A percentile compares a stretch with the other conserved stretches of the same genome.
Conservation (phyloP, 2,797 vertebrate species). For the Anabacerthia variegaticeps region DNA sequence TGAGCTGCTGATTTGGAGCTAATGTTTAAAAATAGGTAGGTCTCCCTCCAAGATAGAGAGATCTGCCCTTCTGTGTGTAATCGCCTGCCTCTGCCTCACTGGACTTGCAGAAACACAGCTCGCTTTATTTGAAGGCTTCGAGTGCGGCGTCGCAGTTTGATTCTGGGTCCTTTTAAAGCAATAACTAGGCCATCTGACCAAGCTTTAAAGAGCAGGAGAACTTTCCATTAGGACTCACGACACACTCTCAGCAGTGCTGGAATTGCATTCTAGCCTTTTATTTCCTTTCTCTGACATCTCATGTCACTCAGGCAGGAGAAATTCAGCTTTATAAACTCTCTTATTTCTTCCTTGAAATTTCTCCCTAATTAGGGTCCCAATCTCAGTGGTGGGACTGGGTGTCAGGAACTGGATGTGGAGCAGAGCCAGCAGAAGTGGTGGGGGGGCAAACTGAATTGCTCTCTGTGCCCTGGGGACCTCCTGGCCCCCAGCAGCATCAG, state of each 20-base stretch:
- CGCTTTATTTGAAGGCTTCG: conserved; percentile 71
- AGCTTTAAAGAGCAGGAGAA: conserved; percentile 69
- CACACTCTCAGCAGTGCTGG: conserved; percentile 48
- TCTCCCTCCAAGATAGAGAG: conserved; percentile 78
- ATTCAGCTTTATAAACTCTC: conserved; percentile 35
- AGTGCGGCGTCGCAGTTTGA: conserved; percentile 62
- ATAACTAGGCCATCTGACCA: conserved; percentile 73
- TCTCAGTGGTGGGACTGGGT: not conserved
- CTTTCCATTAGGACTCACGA: conserved; percentile 69
- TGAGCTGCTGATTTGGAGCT: conserved; percentile 64
- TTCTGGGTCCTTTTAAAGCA: conserved; percentile 70
- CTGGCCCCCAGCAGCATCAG: not conserved
- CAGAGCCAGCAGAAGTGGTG: not conserved
- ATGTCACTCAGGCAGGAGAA: conserved; percentile 58
- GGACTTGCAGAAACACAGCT: conserved; percentile 66
- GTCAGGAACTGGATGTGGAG: not conserved
- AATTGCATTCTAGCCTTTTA: conserved; percentile 69
- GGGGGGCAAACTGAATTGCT: not conserved
- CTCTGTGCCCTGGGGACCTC: not conserved
- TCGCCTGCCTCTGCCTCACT: conserved; percentile 57
- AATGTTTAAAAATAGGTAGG: conserved; percentile 76
- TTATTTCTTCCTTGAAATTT: conserved; percentile 58
- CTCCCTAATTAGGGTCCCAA: conserved; percentile 55
- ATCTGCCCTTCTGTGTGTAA: conserved; percentile 70
- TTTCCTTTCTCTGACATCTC: conserved; percentile 66